Conservation (phyloP, 2,888 invertebrate species). For the Acronicta psi region DNA sequence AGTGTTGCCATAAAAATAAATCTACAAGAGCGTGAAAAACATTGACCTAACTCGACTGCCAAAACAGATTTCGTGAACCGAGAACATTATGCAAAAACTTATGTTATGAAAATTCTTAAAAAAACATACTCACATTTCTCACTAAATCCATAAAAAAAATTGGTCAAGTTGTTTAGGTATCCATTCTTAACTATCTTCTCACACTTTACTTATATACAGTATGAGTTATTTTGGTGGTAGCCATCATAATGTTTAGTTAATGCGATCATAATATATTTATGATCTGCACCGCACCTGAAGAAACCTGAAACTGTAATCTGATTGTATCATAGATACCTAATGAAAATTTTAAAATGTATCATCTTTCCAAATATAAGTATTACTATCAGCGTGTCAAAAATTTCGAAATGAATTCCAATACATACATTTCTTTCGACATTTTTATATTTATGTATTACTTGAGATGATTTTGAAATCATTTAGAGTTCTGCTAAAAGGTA, state of each 20-base stretch:
- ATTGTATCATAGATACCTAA: too few species aligned
- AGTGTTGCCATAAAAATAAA: too few species aligned
- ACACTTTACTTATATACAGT: slow-evolving; percentile 33
- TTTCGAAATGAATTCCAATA: too few species aligned
- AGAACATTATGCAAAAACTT: neutral
- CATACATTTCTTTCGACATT: slow-evolving; percentile 28
- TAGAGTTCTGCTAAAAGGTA: neutral
- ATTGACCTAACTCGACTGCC: too few species aligned
- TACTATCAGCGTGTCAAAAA: neutral
- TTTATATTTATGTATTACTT: slow-evolving; percentile 10
- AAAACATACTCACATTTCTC: slow-evolving; percentile 40
- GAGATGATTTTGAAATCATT: slow-evolving; percentile 12
- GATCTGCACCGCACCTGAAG: too few species aligned
- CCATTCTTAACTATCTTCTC: slow-evolving; percentile 34
- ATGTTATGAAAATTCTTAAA: slow-evolving; percentile 18
- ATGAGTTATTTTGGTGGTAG: slow-evolving; percentile 14
- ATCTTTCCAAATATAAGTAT: slow-evolving; percentile 5
- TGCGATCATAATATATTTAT: too few species aligned
- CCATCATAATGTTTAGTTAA: slow-evolving; percentile 8
- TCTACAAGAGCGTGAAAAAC: too few species aligned
- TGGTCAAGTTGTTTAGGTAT: slow-evolving; percentile 28
- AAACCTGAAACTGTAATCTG: too few species aligned
- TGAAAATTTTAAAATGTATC: slow-evolving; percentile 25
- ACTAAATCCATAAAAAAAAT: slow-evolving; percentile 24
- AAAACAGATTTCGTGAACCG: neutral